Conservation (phyloP, 2,797 vertebrate genomes). For the Manis crassicaudata region DNA sequence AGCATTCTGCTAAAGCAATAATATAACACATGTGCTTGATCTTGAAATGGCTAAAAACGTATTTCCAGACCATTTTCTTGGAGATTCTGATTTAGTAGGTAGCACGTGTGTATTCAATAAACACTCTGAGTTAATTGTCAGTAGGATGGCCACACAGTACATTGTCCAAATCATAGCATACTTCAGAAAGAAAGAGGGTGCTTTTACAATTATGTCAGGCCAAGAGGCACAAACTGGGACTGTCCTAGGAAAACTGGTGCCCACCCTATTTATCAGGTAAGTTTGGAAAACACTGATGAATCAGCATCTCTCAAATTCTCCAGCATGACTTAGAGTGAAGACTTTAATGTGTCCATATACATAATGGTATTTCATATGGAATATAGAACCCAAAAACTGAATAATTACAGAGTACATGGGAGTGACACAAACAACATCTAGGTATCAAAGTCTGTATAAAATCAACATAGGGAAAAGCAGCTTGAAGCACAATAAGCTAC, state of each 20-base stretch:
- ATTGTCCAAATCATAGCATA: not conserved
- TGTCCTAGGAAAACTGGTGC: not conserved
- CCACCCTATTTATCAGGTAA: not conserved
- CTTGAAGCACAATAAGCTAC: not conserved
- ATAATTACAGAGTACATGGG: not conserved
- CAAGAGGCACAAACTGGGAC: not conserved
- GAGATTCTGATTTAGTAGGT: not conserved
- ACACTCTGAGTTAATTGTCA: not conserved
- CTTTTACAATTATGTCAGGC: not conserved
- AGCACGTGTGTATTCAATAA: not conserved
- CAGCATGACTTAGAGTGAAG: not conserved
- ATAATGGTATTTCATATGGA: not conserved
- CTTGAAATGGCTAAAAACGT: not conserved
- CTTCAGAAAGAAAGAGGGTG: not conserved
- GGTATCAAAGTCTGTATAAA: not conserved
- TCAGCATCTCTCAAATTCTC: not conserved
- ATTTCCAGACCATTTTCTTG: not conserved
- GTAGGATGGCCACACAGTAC: not conserved
- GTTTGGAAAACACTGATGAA: constrained; percentile 10
- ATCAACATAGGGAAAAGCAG: not conserved
- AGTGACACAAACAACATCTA: not conserved
- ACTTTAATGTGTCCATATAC: not conserved
- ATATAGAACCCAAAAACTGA: not conserved
- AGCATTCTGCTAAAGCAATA: not conserved
- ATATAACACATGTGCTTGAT: not conserved